phyloP scores from a whole-genome alignment of 2,888 invertebrate genomes.

The Lamproptera curius region DNA sequence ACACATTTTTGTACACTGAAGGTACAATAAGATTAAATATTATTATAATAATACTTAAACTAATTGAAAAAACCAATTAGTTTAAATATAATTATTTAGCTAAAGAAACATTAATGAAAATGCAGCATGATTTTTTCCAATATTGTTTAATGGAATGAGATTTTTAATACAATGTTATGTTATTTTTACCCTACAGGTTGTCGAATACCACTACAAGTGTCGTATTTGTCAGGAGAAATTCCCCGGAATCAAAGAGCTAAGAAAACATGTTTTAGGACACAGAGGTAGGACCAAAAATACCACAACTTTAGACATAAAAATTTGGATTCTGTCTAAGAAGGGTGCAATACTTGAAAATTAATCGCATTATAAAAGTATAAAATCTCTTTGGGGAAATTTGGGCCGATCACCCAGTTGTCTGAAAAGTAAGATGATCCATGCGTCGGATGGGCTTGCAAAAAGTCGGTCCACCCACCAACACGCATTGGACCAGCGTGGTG shows the following conservation, averaged over 20 bases:
- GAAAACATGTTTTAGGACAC: conserved; percentile 44
- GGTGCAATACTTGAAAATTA: neutral
- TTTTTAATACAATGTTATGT: neutral
- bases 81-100: neutral
- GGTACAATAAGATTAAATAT: neutral
- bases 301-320: neutral
- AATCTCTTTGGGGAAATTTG: neutral
- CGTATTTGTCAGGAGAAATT: conserved; percentile 48
- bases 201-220: conserved; percentile 61
- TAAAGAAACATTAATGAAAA: neutral
- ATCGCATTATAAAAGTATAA: neutral
- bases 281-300: conserved; percentile 38
- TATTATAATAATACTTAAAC: neutral
- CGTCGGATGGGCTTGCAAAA: too few species aligned
- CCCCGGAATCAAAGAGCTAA: conserved; percentile 40
- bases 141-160: neutral
- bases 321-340: neutral
- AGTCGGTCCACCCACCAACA: too few species aligned
- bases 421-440: too few species aligned
- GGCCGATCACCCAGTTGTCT: too few species aligned
- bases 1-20: neutral
- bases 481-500: too few species aligned
- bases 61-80: neutral
- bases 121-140: neutral
- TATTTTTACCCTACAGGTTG: conserved; percentile 50